Evolutionary conservation across 2,888 invertebrate genomes (phyloP).

Genomic region (Auanema freiburgensis): DNA sequence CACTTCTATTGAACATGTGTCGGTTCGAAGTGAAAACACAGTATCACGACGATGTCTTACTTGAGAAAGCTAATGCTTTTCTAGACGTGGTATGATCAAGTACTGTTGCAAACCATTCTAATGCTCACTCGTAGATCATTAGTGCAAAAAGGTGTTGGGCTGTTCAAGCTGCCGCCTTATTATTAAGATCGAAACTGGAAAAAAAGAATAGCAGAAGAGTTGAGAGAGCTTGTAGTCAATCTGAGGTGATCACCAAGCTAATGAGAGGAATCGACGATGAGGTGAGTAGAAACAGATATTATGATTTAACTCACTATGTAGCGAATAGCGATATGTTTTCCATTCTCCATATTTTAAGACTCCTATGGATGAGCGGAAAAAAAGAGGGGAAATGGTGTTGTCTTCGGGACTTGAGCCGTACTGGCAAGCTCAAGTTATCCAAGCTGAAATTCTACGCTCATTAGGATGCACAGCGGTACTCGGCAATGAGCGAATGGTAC

Average conservation of each 20-base stretch:
- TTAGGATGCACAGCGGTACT: conserved; percentile 63
- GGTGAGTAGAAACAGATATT: no score
- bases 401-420: conserved; percentile 43
- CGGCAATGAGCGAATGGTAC: conserved; percentile 27
- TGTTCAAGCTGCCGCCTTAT: conserved; percentile 76
- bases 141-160: conserved; percentile 77
- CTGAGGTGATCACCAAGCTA: conserved; percentile 49
- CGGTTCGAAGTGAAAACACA: conserved; percentile 73
- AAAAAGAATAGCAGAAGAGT: conserved; percentile 79
- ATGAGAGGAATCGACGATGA: conserved; percentile 43
- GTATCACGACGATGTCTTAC: conserved; percentile 78
- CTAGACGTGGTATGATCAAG: conserved; percentile 69
- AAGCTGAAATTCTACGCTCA: conserved; percentile 52
- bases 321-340: no score
- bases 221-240: conserved; percentile 74
- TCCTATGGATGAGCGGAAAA: conserved; percentile 3
- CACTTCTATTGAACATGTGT: conserved; percentile 79
- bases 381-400: conserved; percentile 18
- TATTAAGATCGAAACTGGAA: conserved; percentile 79
- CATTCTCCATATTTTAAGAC: conserved; percentile 5
- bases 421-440: conserved; percentile 48
- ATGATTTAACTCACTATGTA: no score
- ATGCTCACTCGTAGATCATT: conserved; percentile 70
- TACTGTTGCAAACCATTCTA: no score
- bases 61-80: conserved; percentile 82